A percentile compares a stretch with the other conserved stretches of the same genome.
Conservation (phyloP, 2,888 invertebrate genomes). For the Athalia rosae region DNA sequence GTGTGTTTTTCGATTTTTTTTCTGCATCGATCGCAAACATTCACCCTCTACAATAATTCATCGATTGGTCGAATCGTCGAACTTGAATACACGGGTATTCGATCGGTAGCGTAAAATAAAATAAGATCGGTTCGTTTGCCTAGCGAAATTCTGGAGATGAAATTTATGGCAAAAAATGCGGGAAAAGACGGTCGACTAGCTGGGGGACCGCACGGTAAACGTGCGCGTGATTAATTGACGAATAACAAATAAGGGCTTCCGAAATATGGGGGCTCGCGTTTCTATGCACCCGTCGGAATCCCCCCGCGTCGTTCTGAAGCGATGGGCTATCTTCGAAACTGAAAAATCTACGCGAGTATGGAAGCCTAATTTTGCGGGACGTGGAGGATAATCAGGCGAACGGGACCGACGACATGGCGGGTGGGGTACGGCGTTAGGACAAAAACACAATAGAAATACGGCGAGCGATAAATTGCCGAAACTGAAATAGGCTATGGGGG, state of each 20-base stretch:
- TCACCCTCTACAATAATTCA: too few relatives aligned
- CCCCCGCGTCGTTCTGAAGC: too few relatives aligned
- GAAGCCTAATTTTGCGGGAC: background rate
- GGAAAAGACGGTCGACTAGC: constrained; percentile 15
- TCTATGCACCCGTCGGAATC: background rate
- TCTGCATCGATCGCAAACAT: too few relatives aligned
- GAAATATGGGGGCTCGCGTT: constrained; percentile 23
- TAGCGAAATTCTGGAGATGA: constrained; percentile 19
- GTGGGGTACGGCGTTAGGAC: constrained; percentile 40
- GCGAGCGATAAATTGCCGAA: constrained; percentile 59
- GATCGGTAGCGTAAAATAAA: background rate
- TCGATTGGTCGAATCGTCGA: too few relatives aligned
- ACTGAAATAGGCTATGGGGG: constrained; percentile 60
- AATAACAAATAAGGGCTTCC: constrained; percentile 29
- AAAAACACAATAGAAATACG: constrained; percentile 50
- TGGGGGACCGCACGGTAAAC: constrained; percentile 22
- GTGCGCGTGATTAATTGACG: constrained; percentile 26
- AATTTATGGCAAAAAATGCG: constrained; percentile 30
- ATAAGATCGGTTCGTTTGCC: constrained; percentile 32
- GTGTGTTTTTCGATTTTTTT: too few relatives aligned
- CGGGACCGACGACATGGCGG: background rate
- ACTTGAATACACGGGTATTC: background rate
- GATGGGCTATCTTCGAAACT: constrained; percentile 30
- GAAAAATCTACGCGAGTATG: background rate
- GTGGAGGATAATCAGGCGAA: constrained; percentile 39